Evolutionary conservation across 2,888 invertebrate genomes (phyloP), one percentile per base, ranked within the genome.

Genomic region (Neuroscelio doddi): DNA sequence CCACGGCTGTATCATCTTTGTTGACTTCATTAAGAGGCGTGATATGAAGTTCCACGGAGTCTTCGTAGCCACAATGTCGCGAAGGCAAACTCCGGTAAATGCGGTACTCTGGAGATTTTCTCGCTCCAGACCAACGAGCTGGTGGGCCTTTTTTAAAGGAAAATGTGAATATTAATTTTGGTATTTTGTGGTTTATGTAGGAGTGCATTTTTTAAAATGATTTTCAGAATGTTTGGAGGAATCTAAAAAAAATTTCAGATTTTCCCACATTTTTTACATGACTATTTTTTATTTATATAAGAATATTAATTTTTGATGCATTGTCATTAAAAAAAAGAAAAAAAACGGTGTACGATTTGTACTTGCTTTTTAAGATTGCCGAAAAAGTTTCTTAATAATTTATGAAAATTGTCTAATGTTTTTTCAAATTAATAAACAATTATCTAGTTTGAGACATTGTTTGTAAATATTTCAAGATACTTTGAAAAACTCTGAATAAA

Each of bases 61-160:
- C 67, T 49, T 68, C 67, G 59, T 58, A 85, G 69, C 87, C 86
- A 69, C 86, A 88, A 24, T 87, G 87, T 45, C 89, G 76, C 3
- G 76, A 85, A 12, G 89, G 90, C 24, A 90, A 80, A 75, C 90
- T 90, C 70, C 88, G 87, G 79, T 89, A 87, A 53, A 89, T 85
- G 68, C 88, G 85, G 77, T 88, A 82, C 80, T 89, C 87, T 26
- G 88, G 85, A 1, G 88, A 87, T 62, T 86, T 86, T 61, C 88
- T 85, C 8, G 86, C 76, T 3, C 86, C 83, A 26, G 85, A 85
- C 88, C 89, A 83, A 42, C 87, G 81, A 8, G 87, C 85, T 0
- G 88, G 86, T 44, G 88, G 87, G 79, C 87, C 88, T 88, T 73
- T 57, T 26, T 29, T 26, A 1, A 16, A 3, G 29, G 21, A 47